Conservation (phyloP, 2,113 vertebrate genomes). For the Morone chrysops region DNA sequence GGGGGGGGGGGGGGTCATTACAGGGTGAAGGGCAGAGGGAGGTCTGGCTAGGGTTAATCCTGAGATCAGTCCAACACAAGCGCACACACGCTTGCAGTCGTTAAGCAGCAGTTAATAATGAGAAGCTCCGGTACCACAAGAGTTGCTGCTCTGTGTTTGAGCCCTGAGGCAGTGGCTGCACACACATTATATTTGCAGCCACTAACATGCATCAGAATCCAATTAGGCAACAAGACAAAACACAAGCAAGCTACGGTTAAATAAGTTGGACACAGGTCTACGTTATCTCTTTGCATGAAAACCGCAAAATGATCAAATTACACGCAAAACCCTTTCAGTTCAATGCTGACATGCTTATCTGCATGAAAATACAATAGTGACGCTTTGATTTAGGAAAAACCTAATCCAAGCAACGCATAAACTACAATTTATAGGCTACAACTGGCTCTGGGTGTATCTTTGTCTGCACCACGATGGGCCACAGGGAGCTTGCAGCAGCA, state of each 20-base stretch:
- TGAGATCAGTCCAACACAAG: conserved; percentile 56
- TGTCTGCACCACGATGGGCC: not conserved
- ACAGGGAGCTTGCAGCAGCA: not conserved
- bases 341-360: not conserved
- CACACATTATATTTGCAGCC: not conserved
- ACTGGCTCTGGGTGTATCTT: not conserved
- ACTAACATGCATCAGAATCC: not conserved
- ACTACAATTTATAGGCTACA: not conserved
- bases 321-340: not conserved
- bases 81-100: conserved; percentile 4
- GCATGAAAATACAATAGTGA: not conserved
- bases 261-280: not conserved
- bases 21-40: conserved; percentile 47
- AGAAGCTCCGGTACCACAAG: conserved; percentile 30
- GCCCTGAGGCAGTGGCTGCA: not conserved
- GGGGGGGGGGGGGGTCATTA: not conserved
- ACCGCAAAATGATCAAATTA: not conserved
- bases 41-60: conserved; percentile 68
- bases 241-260: not conserved
- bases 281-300: not conserved
- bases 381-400: not conserved
- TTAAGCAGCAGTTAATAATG: conserved; percentile 62
- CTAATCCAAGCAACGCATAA: not conserved
- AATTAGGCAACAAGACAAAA: not conserved
- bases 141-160: conserved; percentile 12